Conservation (phyloP, 1,140 invertebrate species). For the Nomia melanderi region DNA sequence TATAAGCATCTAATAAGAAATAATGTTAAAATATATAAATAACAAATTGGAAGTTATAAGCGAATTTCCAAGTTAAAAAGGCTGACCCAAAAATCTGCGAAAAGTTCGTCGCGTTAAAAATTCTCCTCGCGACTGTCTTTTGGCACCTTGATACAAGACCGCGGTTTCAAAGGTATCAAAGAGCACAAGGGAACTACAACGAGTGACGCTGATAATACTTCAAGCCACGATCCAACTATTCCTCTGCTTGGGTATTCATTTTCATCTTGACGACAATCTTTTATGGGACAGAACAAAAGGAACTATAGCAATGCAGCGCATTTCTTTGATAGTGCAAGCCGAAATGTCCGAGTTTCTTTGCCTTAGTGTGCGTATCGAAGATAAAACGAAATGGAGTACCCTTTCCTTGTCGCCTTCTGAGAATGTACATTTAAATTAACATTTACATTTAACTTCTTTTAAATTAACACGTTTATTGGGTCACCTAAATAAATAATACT, state of each 20-base stretch:
- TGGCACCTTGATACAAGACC: conserved; percentile 10
- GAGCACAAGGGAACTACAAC: background rate
- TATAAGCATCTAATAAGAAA: no score
- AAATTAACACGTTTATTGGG: no score
- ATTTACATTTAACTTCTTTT: no score
- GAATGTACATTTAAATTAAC: no score
- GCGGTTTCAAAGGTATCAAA: conserved; percentile 35
- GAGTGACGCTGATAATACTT: conserved; percentile 38
- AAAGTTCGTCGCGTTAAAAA: background rate
- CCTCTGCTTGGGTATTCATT: conserved; percentile 42
- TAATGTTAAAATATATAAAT: no score
- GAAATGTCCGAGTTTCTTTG: background rate
- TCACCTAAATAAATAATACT: no score
- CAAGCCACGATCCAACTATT: conserved; percentile 31
- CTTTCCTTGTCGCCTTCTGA: no score
- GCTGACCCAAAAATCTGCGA: background rate
- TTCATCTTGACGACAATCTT: conserved; percentile 29
- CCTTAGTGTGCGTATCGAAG: background rate
- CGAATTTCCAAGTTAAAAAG: background rate
- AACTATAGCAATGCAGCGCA: background rate
- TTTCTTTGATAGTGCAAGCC: background rate
- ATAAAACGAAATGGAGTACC: no score
- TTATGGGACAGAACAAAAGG: background rate
- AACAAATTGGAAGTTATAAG: no score
- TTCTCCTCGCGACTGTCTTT: conserved; percentile 22